Evolutionary conservation across 2,888 invertebrate genomes (phyloP).

Genomic region (Seladonia tumulorum): DNA sequence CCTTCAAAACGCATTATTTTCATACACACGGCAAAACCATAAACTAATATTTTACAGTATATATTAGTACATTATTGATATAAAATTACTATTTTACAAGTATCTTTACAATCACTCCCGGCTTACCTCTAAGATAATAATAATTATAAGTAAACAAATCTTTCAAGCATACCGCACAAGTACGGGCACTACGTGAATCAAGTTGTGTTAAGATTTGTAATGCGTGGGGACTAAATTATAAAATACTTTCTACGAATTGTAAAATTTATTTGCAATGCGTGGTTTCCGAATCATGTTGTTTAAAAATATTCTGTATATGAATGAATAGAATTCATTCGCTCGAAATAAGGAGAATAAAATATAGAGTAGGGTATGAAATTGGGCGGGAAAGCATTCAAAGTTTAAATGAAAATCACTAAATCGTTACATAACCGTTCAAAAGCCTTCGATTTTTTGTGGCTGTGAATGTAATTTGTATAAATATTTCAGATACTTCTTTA

Average conservation of each 20-base stretch:
- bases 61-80: not conserved
- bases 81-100: not conserved
- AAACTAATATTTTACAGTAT: not conserved
- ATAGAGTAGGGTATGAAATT: not conserved
- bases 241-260: not conserved
- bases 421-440: not conserved
- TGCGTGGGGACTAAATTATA: not conserved
- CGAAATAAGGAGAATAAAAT: not conserved
- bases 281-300: not conserved
- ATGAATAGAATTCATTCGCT: not conserved
- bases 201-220: not conserved
- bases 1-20: not conserved
- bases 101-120: not conserved
- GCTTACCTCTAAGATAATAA: not conserved
- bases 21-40: not conserved
- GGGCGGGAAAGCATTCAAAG: not conserved
- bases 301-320: not conserved
- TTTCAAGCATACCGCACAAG: constrained; percentile 4
- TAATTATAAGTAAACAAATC: not conserved
- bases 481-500: not conserved
- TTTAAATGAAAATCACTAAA: not conserved
- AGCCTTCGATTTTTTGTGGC: not conserved
- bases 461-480: not conserved
- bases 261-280: not conserved
- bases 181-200: not conserved